Conservation (phyloP, 1,140 invertebrate genomes). For the Lamellibrachia luymesi region DNA sequence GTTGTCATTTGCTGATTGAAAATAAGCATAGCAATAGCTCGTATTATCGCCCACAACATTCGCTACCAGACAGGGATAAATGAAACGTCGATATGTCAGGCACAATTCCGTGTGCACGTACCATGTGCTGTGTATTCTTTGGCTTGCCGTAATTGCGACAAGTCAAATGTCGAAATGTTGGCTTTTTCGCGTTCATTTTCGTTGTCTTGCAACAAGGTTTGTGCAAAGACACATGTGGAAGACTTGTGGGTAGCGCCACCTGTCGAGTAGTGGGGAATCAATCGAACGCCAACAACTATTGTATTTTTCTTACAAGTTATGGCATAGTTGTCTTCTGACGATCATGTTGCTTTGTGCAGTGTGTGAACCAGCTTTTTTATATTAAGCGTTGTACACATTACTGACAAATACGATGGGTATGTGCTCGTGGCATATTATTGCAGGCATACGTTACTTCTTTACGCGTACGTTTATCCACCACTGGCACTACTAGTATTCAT, state of each 20-base stretch:
- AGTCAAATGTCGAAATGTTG: slow-evolving; percentile 34
- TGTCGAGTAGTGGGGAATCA: neutral
- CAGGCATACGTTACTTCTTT: too few species aligned
- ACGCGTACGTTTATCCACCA: too few species aligned
- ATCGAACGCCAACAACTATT: neutral
- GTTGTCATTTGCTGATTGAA: too few species aligned
- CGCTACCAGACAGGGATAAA: neutral
- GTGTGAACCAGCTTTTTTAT: too few species aligned
- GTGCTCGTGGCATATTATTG: too few species aligned
- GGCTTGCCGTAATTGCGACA: slow-evolving; percentile 30
- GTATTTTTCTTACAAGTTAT: too few species aligned
- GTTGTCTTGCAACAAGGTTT: neutral
- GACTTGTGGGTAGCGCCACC: neutral
- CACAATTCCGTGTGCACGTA: slow-evolving; percentile 16
- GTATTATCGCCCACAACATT: neutral
- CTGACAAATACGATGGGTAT: too few species aligned
- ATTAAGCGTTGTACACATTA: too few species aligned
- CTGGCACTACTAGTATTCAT: too few species aligned
- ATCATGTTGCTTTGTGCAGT: too few species aligned
- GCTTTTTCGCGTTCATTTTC: slow-evolving; percentile 25
- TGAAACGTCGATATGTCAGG: slow-evolving; percentile 7
- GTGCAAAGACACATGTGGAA: neutral
- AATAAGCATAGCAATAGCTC: neutral
- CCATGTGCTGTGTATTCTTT: slow-evolving; percentile 32
- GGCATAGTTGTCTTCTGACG: too few species aligned